Base-by-base conservation (phyloP, 64 coral and sea anemone species). In the Pachyseris speciosa region DNA sequence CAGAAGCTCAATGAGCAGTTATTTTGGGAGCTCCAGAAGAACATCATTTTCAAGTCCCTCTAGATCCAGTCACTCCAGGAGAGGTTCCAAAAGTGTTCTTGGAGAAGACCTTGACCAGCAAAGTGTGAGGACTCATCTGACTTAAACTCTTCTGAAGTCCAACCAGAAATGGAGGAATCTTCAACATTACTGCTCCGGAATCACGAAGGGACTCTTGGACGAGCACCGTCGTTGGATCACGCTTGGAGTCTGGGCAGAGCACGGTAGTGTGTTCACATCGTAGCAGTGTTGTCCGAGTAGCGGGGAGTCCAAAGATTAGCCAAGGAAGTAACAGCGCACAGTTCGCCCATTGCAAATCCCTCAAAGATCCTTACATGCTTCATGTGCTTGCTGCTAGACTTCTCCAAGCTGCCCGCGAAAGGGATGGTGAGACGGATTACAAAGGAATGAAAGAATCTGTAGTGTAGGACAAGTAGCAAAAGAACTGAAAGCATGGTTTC, bases 381-480 rank as follows among this genome's bases (percentile, higher is more conserved):
- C 72, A 75, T 41, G 40, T 75, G 40, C 41, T 75, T 3, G 72
- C 72, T 25, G 72, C 72, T 28, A 40, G 72, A 29, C 72, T 75
- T 45, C 15, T 75, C 15, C 72, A 75, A 25, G 72, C 72, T 1
- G 41, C 25, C 1, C 72, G 72, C 24, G 8, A 49, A 50, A 75
- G 38, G 25, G 72, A 75, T 7, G 11, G 24, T 48, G 38, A 28
- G 9, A 5, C 2, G 41, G 22, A 49, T n/a, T 40, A 16, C 2
- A 25, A 75, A 31, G 72, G 49, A 50, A 19, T 29, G 5, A 75
- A 11, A 30, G 72, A 75, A 15, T 30, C 72, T 13, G 43, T 49
- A 11, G 72, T 75, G 9, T 75, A 75, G 24, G 9, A 17, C n/a
- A 4, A 24, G 3, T 22, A 19, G 16, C 9, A 28, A 64, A 20